Evolutionary conservation across 2,113 vertebrate species (phyloP), one percentile per base, ranked within the genome.

Genomic region (Dasypus novemcinctus): DNA sequence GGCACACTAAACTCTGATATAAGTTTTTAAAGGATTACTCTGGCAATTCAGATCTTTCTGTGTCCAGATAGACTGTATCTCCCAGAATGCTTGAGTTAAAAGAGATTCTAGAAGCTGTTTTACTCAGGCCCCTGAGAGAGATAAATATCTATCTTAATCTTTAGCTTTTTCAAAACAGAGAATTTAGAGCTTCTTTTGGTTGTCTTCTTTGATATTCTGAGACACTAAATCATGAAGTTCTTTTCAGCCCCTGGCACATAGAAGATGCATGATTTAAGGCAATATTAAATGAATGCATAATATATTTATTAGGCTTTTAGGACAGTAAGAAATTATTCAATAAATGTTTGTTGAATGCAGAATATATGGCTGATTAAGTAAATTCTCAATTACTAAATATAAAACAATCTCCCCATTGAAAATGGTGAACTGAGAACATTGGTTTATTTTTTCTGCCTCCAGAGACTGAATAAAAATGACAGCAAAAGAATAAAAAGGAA

Each of bases 401-500:
- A 86, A 91, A 18, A 87, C 17, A 61, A 41, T 6, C 23, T 82
- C 93, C 36, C 46, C 31, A 72, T 8, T 91, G 64, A 59, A 23
- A 71, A 76, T 72, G 43, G 27, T 74, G n/a, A 83, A 63, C 17
- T 74, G 20, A 86, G 7, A 3, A 41, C 46, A 61, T 68, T 4
- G 2, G n/a, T 82, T 93, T 87, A 74, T 90, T 86, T 86, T n/a
- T 93, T 76, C 54, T 64, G 38, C 29, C 41, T 91, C 27, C 10
- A 68, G 66, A 94, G 71, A 78, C 4, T 49, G 38, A 80, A 52
- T 69, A 43, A 68, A 72, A 81, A 85, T 71, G 1, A 49, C n/a
- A 92, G 41, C 23, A 63, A 71, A 92, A 75, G 3, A 85, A 78
- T 84, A 85, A 66, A 91, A 93, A 72, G 81, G 18, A 81, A 82